A percentile compares a stretch with the other conserved stretches of the same genome.
Conservation (phyloP, 2,797 vertebrate species). For the Microctenopoma steveboyesi region DNA sequence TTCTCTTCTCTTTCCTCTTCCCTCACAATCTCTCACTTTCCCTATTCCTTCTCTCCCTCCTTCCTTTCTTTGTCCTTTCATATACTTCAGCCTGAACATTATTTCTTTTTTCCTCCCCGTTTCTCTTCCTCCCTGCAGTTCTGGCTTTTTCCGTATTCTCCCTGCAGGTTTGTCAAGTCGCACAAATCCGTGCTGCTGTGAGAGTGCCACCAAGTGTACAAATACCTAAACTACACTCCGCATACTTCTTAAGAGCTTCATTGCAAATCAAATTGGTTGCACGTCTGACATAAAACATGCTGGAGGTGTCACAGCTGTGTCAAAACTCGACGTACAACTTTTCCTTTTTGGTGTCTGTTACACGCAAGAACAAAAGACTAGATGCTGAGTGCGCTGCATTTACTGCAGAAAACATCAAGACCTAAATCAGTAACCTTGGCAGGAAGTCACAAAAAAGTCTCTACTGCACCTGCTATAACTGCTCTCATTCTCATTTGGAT, state of each 20-base stretch:
- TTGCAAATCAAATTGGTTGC: not conserved
- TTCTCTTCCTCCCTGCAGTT: constrained; percentile 5
- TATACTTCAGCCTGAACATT: constrained; percentile 5
- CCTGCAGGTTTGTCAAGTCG: constrained; percentile 37
- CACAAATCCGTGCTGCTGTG: constrained; percentile 63
- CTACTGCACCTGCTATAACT: constrained; percentile 15
- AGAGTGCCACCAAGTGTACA: constrained; percentile 78
- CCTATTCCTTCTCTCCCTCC: constrained; percentile 10
- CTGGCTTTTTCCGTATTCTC: not conserved
- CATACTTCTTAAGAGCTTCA: not conserved
- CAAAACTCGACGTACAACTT: constrained; percentile 13
- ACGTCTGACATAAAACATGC: not conserved
- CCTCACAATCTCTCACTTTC: constrained; percentile 2
- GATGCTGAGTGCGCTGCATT: not conserved
- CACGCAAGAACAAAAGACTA: not conserved
- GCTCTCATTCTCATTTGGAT: constrained; percentile 38
- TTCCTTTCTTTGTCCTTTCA: constrained; percentile 25
- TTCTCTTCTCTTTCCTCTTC: not conserved
- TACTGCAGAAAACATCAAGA: not conserved
- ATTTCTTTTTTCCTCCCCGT: constrained; percentile 8
- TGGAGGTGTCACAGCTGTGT: not conserved
- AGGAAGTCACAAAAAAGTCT: constrained; percentile 12
- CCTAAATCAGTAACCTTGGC: constrained; percentile 3
- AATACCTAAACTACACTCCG: constrained; percentile 48
- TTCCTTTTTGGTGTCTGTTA: not conserved